Evolutionary conservation across 2,888 invertebrate species (phyloP).

Genomic region (Rhingia campestris): DNA sequence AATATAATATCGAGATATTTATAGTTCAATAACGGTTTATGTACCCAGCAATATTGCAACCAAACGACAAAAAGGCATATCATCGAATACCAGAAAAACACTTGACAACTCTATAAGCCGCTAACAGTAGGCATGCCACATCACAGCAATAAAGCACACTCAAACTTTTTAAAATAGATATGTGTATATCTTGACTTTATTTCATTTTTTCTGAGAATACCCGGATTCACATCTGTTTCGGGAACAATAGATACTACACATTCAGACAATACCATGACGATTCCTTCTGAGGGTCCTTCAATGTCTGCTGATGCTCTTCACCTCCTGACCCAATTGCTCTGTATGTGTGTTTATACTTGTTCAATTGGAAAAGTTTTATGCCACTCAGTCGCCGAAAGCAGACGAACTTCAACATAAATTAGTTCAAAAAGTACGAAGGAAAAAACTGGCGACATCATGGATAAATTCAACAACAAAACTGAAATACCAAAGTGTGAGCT

Average conservation of each 20-base stretch:
- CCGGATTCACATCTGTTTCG: conserved; percentile 6
- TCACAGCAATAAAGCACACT: not conserved
- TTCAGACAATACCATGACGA: conserved; percentile 39
- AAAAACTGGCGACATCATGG: too few species aligned
- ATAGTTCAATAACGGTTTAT: too few species aligned
- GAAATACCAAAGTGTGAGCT: too few species aligned
- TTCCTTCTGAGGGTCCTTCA: conserved; percentile 3
- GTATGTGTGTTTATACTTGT: conserved; percentile 24
- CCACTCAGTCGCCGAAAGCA: conserved; percentile 3
- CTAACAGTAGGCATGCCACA: conserved; percentile 14
- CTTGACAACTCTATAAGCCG: conserved; percentile 29
- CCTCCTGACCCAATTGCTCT: conserved; percentile 45
- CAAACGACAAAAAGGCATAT: too few species aligned
- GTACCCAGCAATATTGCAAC: too few species aligned
- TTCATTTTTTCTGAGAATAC: conserved; percentile 24
- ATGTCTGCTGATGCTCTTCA: conserved; percentile 22
- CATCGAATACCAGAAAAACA: not conserved
- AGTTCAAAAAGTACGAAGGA: conserved; percentile 1
- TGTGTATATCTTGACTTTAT: conserved; percentile 47
- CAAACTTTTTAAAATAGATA: conserved; percentile 37
- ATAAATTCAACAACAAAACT: too few species aligned
- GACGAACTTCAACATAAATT: conserved; percentile 13
- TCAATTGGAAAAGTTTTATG: conserved; percentile 53
- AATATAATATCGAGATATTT: too few species aligned
- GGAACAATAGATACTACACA: conserved; percentile 18